Evolutionary conservation across 2,113 vertebrate species (phyloP), one percentile per base, ranked within the genome.

Genomic region (Myotis davidii): DNA sequence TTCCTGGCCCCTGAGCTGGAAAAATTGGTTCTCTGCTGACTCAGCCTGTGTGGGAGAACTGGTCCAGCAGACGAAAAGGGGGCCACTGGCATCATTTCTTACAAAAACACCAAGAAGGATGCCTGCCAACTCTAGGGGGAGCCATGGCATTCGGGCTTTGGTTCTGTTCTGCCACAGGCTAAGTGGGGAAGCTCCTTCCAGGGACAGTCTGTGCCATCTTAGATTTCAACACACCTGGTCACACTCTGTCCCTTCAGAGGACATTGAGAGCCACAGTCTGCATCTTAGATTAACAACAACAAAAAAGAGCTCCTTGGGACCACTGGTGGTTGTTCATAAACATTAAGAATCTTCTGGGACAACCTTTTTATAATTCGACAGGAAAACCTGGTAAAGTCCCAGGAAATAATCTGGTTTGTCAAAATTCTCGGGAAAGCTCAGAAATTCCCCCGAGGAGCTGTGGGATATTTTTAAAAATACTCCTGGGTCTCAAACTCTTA

Each of bases 11-110:
- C 82, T 23, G 92, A 69, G 67, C 84, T 96, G 50, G 94, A 94
- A 77, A 92, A 94, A 96, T 88, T 83, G 88, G 95, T 94, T 97
- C 86, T 94, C 59, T 64, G 23, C 34, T 83, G 59, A 95, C 32
- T 88, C 27, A 32, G 69, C 27, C 78, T 74, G 27, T 13, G 50
- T 83, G 82, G 90, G 32, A 94, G 64, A 94, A 93, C 86, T 86
- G 85, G 90, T 92, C 85, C 61, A 50, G 37, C 56, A 87, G 34
- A 94, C 4, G 37, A 18, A 91, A 73, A 82, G 54, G 74, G 88
- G 52, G 81, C 16, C n/a, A 39, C 14, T 74, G 89, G 74, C 34
- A 52, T 87, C 64, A 90, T 56, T 85, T 83, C 77, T 85, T 69
- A 90, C 17, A 42, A 84, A 89, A 89, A 37, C 25, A 9, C 14